phyloP scores from a whole-genome alignment of 1,140 invertebrate species.

The Trigoniulus corallinus region DNA sequence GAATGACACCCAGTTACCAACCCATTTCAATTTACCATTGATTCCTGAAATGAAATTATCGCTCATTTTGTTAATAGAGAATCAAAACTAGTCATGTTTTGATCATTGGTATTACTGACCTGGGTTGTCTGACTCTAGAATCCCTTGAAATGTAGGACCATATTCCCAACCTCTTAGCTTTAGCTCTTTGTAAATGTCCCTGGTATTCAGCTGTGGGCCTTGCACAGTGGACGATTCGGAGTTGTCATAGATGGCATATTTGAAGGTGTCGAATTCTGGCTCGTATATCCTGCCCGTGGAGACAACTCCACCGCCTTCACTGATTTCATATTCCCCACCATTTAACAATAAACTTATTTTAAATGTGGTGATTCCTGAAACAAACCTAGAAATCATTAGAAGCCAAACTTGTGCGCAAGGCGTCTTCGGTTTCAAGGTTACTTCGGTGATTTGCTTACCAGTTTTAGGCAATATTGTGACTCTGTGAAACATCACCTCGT shows the following conservation, averaged over 20 bases:
- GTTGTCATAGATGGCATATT: slow-evolving; percentile 21
- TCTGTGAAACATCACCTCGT: slow-evolving; percentile 71
- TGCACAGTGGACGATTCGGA: slow-evolving; percentile 20
- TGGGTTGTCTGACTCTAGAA: slow-evolving; percentile 45
- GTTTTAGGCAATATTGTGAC: slow-evolving; percentile 82
- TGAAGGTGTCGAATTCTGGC: slow-evolving; percentile 40
- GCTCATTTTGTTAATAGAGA: neutral
- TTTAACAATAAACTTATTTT: slow-evolving; percentile 75
- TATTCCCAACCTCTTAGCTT: slow-evolving; percentile 89
- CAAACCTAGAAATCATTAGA: neutral
- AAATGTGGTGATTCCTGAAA: slow-evolving; percentile 52
- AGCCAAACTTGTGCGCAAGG: too few relatives aligned
- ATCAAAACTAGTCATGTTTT: neutral
- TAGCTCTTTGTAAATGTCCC: slow-evolving; percentile 87
- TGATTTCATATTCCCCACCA: slow-evolving; percentile 80
- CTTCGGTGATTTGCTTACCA: slow-evolving; percentile 27
- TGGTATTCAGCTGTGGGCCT: slow-evolving; percentile 40
- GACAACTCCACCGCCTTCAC: slow-evolving; percentile 64
- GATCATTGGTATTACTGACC: slow-evolving; percentile 23
- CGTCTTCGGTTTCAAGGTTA: too few relatives aligned
- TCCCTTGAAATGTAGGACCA: slow-evolving; percentile 65
- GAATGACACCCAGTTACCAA: slow-evolving; percentile 35
- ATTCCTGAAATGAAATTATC: slow-evolving; percentile 8
- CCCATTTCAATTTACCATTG: slow-evolving; percentile 24
- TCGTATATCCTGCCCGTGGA: slow-evolving; percentile 57